Conservation (phyloP, 1,140 invertebrate genomes). For the Dufourea novaeangliae region DNA sequence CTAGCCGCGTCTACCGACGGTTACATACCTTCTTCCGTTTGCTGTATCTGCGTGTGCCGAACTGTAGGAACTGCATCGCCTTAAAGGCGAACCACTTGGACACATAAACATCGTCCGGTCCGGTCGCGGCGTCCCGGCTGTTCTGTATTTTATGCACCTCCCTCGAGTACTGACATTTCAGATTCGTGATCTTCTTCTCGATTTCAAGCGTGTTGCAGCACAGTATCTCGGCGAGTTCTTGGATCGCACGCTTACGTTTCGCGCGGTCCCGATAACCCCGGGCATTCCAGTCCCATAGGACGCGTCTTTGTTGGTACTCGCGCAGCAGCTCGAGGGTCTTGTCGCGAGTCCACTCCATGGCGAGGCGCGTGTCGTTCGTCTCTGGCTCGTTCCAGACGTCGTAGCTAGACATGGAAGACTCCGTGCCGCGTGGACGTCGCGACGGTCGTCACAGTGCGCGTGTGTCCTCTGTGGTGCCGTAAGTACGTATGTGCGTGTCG, state of each 20-base stretch:
- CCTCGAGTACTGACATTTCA: conserved; percentile 80
- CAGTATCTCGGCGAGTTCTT: conserved; percentile 79
- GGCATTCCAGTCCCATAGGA: conserved; percentile 81
- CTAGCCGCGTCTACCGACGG: not conserved
- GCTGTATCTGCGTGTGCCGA: conserved; percentile 68
- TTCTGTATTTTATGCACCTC: conserved; percentile 80
- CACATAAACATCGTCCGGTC: conserved; percentile 68
- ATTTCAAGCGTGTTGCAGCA: conserved; percentile 80
- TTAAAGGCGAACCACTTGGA: conserved; percentile 74
- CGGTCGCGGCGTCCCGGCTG: conserved; percentile 60
- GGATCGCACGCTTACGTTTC: conserved; percentile 79
- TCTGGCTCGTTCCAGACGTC: conserved; percentile 46
- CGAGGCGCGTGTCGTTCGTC: conserved; percentile 57
- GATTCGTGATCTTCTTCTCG: conserved; percentile 81
- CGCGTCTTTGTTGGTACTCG: conserved; percentile 80
- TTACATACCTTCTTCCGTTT: conserved; percentile 68
- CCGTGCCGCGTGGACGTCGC: not conserved
- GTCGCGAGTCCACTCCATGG: conserved; percentile 82
- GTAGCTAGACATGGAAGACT: conserved; percentile 54
- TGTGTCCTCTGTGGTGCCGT: too few species aligned
- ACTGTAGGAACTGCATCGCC: conserved; percentile 71
- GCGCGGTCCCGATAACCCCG: conserved; percentile 80
- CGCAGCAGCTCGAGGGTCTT: conserved; percentile 79
- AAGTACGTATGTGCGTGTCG: too few species aligned
- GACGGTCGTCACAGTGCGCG: too few species aligned